Conservation (phyloP, 2,113 vertebrate species). For the Eurypyga helias region DNA sequence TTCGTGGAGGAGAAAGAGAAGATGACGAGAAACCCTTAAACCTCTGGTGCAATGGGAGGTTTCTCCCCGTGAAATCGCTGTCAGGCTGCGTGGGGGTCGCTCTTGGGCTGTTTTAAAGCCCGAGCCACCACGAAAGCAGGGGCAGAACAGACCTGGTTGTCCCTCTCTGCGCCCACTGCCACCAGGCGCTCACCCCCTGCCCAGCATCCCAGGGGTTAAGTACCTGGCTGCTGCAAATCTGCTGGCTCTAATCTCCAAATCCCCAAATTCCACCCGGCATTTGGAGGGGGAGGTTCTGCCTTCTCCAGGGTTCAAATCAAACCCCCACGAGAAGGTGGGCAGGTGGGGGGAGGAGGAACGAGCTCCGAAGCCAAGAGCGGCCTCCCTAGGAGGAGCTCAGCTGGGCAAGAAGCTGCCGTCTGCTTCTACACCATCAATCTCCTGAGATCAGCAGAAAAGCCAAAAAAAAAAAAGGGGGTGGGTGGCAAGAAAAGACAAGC, state of each 20-base stretch:
- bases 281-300: neutral
- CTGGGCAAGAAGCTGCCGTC: neutral
- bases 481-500: neutral
- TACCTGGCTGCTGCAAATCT: neutral
- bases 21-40: neutral
- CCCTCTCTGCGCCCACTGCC: neutral
- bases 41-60: too few species aligned
- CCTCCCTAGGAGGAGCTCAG: neutral
- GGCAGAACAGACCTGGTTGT: neutral
- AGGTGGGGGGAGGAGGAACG: neutral
- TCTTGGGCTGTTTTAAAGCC: neutral
- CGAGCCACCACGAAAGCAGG: accelerated
- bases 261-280: constrained; percentile 19
- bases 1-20: neutral
- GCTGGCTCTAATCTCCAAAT: constrained; percentile 23
- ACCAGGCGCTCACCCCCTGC: neutral
- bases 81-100: neutral
- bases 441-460: constrained; percentile 37
- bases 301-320: neutral
- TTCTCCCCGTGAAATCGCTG: neutral
- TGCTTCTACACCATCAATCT: neutral
- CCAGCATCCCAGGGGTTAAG: neutral
- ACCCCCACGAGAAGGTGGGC: neutral
- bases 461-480: neutral
- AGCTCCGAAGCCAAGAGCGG: neutral